Percentiles rank a stretch among this genome's conserved stretches.
Conservation (phyloP, 2,888 invertebrate genomes). For the Mongoloraphidia duomilia region DNA sequence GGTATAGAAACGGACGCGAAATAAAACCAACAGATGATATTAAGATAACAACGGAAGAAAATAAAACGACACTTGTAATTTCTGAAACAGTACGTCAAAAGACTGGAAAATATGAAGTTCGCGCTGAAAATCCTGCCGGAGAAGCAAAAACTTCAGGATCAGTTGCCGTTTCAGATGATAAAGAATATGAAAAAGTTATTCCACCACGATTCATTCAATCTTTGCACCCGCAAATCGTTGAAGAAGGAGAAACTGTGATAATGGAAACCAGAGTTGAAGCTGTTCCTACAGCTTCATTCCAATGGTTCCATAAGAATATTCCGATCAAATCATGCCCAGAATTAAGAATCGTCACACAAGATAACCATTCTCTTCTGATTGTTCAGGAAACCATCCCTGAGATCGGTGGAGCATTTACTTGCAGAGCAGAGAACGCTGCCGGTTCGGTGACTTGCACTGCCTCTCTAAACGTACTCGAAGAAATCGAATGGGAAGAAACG, state of each 20-base stretch:
- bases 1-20: constrained; percentile 73
- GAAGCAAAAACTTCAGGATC: constrained; percentile 70
- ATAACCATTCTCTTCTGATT: constrained; percentile 65
- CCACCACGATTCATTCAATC: constrained; percentile 63
- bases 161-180: constrained; percentile 53
- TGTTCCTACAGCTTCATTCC: constrained; percentile 66
- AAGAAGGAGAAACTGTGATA: constrained; percentile 61
- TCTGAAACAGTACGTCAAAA: constrained; percentile 56
- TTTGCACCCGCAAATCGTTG: constrained; percentile 52
- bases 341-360: constrained; percentile 55
- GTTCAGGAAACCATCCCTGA: constrained; percentile 57
- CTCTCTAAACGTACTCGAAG: constrained; percentile 46
- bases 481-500: constrained; percentile 39
- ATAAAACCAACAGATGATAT: constrained; percentile 49
- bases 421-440: constrained; percentile 77
- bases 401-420: constrained; percentile 63
- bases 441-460: constrained; percentile 83
- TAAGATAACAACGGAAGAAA: constrained; percentile 41
- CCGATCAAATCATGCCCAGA: constrained; percentile 56
- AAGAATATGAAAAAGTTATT: constrained; percentile 40
- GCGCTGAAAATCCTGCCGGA: constrained; percentile 61
- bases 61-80: constrained; percentile 48
- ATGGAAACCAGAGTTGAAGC: constrained; percentile 66
- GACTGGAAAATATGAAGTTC: constrained; percentile 77
- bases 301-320: constrained; percentile 68